Percentiles rank a stretch among this genome's conserved stretches.
Evolutionary conservation across 2,113 vertebrate genomes (phyloP).

Genomic region (Climacteris rufus): DNA sequence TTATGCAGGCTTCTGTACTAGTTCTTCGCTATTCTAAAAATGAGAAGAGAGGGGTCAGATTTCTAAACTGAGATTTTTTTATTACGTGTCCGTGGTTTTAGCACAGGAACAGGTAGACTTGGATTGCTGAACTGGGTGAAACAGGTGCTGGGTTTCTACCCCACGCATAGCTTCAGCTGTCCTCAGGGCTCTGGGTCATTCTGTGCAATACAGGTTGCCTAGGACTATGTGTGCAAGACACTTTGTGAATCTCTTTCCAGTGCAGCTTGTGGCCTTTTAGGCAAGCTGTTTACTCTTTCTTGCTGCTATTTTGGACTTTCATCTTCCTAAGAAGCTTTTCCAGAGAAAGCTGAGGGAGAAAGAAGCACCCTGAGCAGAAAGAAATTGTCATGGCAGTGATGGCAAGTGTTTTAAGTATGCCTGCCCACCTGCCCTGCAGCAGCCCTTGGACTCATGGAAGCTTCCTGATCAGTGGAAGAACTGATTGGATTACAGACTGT

Average conservation of each 20-base stretch:
- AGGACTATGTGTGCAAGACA: neutral
- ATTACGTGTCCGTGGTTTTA: neutral
- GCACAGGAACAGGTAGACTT: neutral
- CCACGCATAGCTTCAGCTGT: accelerated
- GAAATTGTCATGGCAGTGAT: neutral
- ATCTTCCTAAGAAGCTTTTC: neutral
- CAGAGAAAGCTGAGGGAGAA: neutral
- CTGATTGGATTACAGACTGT: neutral
- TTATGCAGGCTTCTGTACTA: neutral
- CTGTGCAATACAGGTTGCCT: neutral
- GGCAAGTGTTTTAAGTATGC: neutral
- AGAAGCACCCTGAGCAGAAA: neutral
- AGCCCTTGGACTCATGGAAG: neutral
- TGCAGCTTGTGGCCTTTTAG: neutral
- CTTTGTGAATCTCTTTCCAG: neutral
- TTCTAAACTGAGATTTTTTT: neutral
- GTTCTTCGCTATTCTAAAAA: neutral
- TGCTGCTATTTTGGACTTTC: neutral
- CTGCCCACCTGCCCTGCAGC: neutral
- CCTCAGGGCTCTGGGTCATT: neutral
- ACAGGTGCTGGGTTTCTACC: neutral
- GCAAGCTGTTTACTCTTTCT: neutral
- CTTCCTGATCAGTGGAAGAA: neutral
- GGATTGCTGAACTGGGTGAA: neutral
- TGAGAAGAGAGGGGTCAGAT: neutral